Conservation (phyloP, 2,888 invertebrate species). For the Lithophane semibrunnea region DNA sequence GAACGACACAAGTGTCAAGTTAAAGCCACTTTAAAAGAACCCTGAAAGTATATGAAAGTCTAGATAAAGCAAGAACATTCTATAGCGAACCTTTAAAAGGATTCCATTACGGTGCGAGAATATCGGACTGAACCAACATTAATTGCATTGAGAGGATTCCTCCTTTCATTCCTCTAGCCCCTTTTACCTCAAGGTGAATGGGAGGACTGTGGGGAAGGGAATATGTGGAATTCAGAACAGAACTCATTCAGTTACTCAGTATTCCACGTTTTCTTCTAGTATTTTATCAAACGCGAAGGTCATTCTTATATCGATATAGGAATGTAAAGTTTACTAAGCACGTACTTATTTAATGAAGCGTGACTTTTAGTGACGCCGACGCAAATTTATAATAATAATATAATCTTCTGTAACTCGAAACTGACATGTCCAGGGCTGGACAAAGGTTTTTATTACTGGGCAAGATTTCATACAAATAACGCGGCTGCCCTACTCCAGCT, state of each 20-base stretch:
- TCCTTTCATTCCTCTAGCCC: conserved; percentile 30
- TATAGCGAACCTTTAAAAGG: conserved; percentile 37
- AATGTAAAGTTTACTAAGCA: conserved; percentile 31
- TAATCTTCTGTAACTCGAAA: conserved; percentile 7
- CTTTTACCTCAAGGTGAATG: conserved; percentile 35
- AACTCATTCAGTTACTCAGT: conserved; percentile 1
- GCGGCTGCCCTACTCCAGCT: not conserved
- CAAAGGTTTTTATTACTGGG: conserved; percentile 2
- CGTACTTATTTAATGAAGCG: conserved; percentile 39
- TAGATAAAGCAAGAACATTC: conserved; percentile 20
- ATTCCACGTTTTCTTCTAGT: conserved; percentile 10
- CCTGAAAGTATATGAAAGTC: conserved; percentile 7
- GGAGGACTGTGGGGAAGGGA: not conserved
- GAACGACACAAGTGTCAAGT: not conserved
- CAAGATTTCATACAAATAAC: not conserved
- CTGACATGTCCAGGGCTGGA: conserved; percentile 6
- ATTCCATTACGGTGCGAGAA: conserved; percentile 48
- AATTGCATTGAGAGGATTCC: conserved; percentile 59
- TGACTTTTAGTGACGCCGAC: conserved; percentile 12
- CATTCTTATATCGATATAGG: conserved; percentile 7
- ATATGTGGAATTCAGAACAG: not conserved
- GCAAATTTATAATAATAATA: conserved; percentile 11
- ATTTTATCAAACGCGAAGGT: conserved; percentile 42
- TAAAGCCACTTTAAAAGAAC: conserved; percentile 5
- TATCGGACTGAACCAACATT: conserved; percentile 39